Conservation (phyloP, 2,888 invertebrate genomes). For the Protonemura montana region DNA sequence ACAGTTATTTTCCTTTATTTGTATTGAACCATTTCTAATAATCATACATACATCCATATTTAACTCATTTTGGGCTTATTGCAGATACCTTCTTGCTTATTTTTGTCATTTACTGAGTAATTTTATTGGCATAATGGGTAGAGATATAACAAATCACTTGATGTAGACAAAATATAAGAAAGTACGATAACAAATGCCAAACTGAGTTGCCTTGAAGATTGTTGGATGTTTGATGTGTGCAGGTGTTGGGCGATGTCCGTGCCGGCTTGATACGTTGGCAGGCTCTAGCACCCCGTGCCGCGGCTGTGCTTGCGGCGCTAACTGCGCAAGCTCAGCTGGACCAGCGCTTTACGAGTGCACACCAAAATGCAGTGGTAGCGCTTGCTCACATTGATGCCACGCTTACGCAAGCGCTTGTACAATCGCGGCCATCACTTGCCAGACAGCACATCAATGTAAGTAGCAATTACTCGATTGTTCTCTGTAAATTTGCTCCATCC, state of each 20-base stretch:
- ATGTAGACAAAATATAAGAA: no score
- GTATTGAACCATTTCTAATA: no score
- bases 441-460: neutral
- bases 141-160: no score
- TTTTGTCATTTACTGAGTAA: no score
- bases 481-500: no score
- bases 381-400: conserved; percentile 76
- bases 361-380: conserved; percentile 74
- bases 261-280: conserved; percentile 71
- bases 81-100: no score
- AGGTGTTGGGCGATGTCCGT: conserved; percentile 68
- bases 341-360: conserved; percentile 74
- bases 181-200: no score
- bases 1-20: no score
- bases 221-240: conserved; percentile 63
- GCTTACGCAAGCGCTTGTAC: conserved; percentile 73
- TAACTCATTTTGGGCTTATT: no score
- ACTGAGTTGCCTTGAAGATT: no score
- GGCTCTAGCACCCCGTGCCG: conserved; percentile 67
- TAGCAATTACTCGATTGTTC: neutral
- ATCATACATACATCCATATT: no score
- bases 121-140: no score
- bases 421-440: conserved; percentile 54
- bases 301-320: conserved; percentile 66
- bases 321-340: conserved; percentile 68